Percentiles rank a stretch among this genome's conserved stretches.
phyloP scores from a whole-genome alignment of 2,888 invertebrate genomes.

The Leptodirus hochenwartii region DNA sequence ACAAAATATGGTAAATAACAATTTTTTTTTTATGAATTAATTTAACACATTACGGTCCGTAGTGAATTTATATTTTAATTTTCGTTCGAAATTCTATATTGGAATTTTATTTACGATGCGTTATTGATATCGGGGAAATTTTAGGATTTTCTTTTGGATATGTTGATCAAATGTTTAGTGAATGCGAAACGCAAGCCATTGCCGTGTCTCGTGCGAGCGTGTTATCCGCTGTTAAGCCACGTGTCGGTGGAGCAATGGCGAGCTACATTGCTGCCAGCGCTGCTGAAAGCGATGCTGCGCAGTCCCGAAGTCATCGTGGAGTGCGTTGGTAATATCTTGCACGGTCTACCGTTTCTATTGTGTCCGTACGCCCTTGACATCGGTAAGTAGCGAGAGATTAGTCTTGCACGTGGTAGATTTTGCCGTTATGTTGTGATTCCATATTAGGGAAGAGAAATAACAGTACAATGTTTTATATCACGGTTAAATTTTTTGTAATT shows the following conservation, averaged over 20 bases:
- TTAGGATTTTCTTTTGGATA: constrained; percentile 45
- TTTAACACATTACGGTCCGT: too few species aligned
- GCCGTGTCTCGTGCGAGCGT: constrained; percentile 44
- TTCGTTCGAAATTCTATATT: constrained; percentile 15
- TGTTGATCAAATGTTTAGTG: constrained; percentile 58
- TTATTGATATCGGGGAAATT: too few species aligned
- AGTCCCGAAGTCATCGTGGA: constrained; percentile 84
- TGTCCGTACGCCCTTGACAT: constrained; percentile 62
- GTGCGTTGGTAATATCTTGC: constrained; percentile 59
- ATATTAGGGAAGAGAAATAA: too few species aligned
- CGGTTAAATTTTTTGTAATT: too few species aligned
- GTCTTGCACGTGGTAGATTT: too few species aligned
- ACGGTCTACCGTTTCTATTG: constrained; percentile 52
- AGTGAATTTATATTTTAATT: too few species aligned
- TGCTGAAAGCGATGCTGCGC: constrained; percentile 80
- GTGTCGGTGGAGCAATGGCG: constrained; percentile 52
- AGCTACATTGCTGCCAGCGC: constrained; percentile 54
- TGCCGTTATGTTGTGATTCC: too few species aligned
- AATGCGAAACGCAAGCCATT: constrained; percentile 61
- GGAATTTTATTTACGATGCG: too few species aligned
- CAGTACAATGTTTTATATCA: too few species aligned
- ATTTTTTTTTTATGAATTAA: too few species aligned
- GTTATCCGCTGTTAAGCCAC: constrained; percentile 43
- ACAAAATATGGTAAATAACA: too few species aligned
- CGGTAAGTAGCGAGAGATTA: too few species aligned